Conservation (phyloP, 1,140 invertebrate genomes). For the Pseudomyrmex sp. region DNA sequence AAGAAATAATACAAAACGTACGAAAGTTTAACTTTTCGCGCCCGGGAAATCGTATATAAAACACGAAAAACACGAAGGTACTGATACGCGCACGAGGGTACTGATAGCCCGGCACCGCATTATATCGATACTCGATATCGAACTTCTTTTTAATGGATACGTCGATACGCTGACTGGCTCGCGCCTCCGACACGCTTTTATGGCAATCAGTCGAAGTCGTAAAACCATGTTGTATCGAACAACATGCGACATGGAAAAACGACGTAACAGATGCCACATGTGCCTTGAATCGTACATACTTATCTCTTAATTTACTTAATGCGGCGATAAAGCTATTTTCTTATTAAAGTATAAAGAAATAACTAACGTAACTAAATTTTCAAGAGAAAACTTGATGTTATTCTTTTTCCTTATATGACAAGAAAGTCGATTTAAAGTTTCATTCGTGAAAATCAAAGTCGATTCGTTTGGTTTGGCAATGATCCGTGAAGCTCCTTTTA, state of each 20-base stretch:
- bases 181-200: slow-evolving; percentile 58
- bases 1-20: not conserved
- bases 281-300: not conserved
- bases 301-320: not conserved
- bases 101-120: slow-evolving; percentile 36
- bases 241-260: slow-evolving; percentile 36
- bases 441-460: not conserved
- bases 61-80: slow-evolving; percentile 20
- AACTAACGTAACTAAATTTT: not conserved
- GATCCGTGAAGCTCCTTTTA: not conserved
- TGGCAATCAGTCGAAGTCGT: slow-evolving; percentile 62
- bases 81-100: not conserved
- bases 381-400: not conserved
- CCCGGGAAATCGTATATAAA: slow-evolving; percentile 17
- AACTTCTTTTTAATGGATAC: slow-evolving; percentile 67
- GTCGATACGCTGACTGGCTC: slow-evolving; percentile 48
- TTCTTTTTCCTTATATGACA: not conserved
- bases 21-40: slow-evolving; percentile 13
- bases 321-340: not conserved
- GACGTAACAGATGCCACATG: slow-evolving; percentile 38
- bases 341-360: not conserved
- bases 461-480: not conserved
- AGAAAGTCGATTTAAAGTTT: not conserved
- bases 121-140: slow-evolving; percentile 64
- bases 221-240: slow-evolving; percentile 24